Base-by-base conservation (phyloP, 1,140 invertebrate species). In the Cataglyphis hispanica region DNA sequence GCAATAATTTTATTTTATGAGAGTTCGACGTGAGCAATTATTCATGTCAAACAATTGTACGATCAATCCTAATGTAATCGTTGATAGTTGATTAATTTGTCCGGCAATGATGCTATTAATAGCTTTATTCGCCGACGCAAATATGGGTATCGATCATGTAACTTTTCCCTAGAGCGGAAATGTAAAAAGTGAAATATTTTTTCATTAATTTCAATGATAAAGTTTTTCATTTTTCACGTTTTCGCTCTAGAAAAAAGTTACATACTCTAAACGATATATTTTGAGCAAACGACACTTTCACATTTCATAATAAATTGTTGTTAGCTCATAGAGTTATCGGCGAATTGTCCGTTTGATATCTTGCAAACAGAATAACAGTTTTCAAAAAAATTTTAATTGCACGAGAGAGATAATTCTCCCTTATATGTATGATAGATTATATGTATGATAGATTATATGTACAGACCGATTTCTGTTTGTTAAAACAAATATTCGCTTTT, bases 371-470 rank as follows among this genome's bases (percentile, higher is more conserved):
- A 19, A 16, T 43, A 7, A 25, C 46, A 7, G 13, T 46, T 25
- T 77, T 31, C 11, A 46, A 64, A 46, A 46, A 64, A 64, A 22
- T 77, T n/a, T 46, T 63, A 27, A 43, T 43, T 43, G 16, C 10
- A 8, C 34, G 13, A 1, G n/a, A 75, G 13, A 0, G 31, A 61
- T 37, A 25, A 76, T 61, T 43, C 31, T 2, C 22, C 37, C n/a
- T 19, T 13, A 19, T 64, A 64, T 31, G 13, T 46, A 31, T 37
- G 63, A 80, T 69, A 80, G 37, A n/a, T 19, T 11, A 16, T 63
- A 63, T 27, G 11, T 43, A 31, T 37, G 63, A 80, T 69, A 80
- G n/a, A n/a, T n/a, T n/a, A n/a, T n/a, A n/a, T n/a, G n/a, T n/a
- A n/a, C n/a, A n/a, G n/a, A n/a, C n/a, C n/a, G n/a, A n/a, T 40